Percentiles rank a stretch among this genome's conserved stretches.
phyloP scores from a whole-genome alignment of 2,888 invertebrate genomes.

The Digitonthophagus gazella region DNA sequence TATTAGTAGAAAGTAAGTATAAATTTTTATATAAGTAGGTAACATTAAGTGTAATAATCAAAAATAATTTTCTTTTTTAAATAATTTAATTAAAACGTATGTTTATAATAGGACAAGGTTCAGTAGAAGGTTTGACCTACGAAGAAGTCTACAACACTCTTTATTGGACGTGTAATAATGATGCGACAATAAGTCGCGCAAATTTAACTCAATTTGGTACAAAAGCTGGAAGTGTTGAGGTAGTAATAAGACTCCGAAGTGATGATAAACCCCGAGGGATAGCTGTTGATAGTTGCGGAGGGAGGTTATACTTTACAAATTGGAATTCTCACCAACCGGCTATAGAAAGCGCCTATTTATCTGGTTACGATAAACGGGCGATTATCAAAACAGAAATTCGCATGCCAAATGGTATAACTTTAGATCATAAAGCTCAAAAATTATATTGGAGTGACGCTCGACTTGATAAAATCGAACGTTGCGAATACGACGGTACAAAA shows the following conservation, averaged over 20 bases:
- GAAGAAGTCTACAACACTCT: conserved; percentile 67
- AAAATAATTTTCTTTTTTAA: conserved; percentile 15
- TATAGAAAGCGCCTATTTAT: conserved; percentile 69
- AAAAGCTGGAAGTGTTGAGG: conserved; percentile 50
- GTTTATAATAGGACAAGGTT: conserved; percentile 76
- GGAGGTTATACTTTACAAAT: conserved; percentile 84
- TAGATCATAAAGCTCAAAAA: conserved; percentile 73
- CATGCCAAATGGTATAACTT: conserved; percentile 82
- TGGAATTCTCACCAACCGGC: conserved; percentile 80
- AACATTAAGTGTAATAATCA: background rate
- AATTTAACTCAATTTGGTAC: conserved; percentile 52
- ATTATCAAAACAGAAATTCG: conserved; percentile 76
- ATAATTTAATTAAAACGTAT: too few species aligned
- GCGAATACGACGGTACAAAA: conserved; percentile 75
- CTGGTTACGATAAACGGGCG: conserved; percentile 59
- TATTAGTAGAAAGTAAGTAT: conserved; percentile 67
- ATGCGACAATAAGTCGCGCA: conserved; percentile 68
- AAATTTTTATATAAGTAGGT: background rate
- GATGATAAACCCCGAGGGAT: conserved; percentile 83
- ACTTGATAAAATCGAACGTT: conserved; percentile 79
- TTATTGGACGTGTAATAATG: conserved; percentile 85
- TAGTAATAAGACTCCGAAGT: conserved; percentile 63
- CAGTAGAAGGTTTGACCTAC: conserved; percentile 84
- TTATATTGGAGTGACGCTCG: conserved; percentile 85
- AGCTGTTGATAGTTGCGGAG: conserved; percentile 77